Percentiles rank a stretch among this genome's conserved stretches.
Conservation (phyloP, 2,797 vertebrate genomes). For the Lepilemur septentrionalis region DNA sequence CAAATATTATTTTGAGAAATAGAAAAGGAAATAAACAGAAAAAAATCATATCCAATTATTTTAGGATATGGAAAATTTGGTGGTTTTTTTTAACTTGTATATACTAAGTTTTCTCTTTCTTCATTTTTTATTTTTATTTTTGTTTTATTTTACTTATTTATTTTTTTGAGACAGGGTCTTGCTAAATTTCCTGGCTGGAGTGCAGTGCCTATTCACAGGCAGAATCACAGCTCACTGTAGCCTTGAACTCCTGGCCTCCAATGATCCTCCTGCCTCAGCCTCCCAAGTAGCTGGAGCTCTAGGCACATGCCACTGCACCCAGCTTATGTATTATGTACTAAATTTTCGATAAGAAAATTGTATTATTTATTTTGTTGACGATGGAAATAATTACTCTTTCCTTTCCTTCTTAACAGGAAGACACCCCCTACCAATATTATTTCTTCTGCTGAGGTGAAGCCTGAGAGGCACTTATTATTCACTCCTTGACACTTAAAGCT, state of each 20-base stretch:
- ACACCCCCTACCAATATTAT: neutral
- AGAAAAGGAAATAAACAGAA: neutral
- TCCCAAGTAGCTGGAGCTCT: neutral
- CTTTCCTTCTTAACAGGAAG: neutral
- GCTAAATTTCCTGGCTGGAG: neutral
- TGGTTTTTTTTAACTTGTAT: neutral
- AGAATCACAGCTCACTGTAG: neutral
- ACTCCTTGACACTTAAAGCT: neutral
- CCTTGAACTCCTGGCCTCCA: neutral
- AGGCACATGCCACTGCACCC: neutral
- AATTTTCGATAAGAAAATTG: neutral
- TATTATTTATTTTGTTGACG: neutral
- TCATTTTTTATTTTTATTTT: neutral
- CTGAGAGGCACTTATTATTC: neutral
- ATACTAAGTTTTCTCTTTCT: neutral
- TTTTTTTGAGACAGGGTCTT: neutral
- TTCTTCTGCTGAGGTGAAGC: neutral
- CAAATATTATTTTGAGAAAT: constrained; percentile 1
- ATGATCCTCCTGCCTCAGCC: neutral
- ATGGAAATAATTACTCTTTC: neutral
- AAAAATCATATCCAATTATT: neutral
- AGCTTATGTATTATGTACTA: neutral
- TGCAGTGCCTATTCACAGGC: neutral
- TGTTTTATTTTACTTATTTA: neutral
- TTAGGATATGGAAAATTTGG: neutral